Percentiles rank a stretch among this genome's conserved stretches.
Evolutionary conservation across 2,113 vertebrate species (phyloP).

Genomic region (Spermophilus dauricus): DNA sequence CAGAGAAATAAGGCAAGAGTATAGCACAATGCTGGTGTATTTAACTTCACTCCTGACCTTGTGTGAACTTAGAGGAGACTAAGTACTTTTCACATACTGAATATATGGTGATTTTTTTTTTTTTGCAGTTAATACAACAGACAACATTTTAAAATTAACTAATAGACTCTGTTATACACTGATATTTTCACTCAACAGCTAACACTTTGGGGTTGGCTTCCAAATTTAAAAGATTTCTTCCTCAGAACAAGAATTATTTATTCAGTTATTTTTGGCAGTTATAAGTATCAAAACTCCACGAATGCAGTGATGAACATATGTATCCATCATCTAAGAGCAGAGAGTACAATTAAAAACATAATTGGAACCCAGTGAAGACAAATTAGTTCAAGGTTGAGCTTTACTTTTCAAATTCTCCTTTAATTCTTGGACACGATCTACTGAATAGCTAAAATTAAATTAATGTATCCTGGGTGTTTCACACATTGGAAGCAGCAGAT

Average conservation of each 20-base stretch:
- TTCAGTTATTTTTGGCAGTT: slow-evolving; percentile 13
- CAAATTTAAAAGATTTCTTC: slow-evolving; percentile 40
- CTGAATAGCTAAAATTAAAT: slow-evolving; percentile 30
- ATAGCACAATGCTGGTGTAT: not conserved
- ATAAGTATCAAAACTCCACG: slow-evolving; percentile 57
- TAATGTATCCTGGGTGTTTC: not conserved
- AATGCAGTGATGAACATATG: not conserved
- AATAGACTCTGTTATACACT: slow-evolving; percentile 2
- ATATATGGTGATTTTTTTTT: not conserved
- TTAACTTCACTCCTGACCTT: not conserved
- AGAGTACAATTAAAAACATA: slow-evolving; percentile 59
- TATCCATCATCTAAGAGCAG: slow-evolving; percentile 27
- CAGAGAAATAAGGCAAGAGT: not conserved
- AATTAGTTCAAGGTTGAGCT: slow-evolving; percentile 39
- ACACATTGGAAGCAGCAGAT: not conserved
- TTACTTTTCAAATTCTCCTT: slow-evolving; percentile 1
- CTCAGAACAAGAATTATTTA: not conserved
- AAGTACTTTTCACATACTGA: not conserved
- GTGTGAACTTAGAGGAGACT: not conserved
- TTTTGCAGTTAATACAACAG: not conserved
- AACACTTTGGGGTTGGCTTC: not conserved
- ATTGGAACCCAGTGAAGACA: not conserved
- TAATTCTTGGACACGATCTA: not conserved
- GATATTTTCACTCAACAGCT: not conserved
- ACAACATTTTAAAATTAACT: slow-evolving; percentile 23